Evolutionary conservation across 1,140 invertebrate species (phyloP), one percentile per base, ranked within the genome.

Genomic region (Bombus impatiens): DNA sequence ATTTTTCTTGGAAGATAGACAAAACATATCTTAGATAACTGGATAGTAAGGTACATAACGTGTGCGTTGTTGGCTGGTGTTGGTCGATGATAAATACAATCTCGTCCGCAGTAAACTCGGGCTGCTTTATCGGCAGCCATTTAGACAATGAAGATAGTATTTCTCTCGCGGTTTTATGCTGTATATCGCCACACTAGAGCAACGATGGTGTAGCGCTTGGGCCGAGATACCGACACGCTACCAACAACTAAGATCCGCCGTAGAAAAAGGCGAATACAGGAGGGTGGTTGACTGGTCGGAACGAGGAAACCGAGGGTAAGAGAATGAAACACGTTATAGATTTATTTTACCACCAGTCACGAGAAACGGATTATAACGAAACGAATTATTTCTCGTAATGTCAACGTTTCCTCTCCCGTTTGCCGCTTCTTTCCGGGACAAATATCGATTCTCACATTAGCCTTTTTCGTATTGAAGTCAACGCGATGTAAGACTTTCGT

Each of bases 131-230:
- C 93, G 92, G 93, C 87, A 91, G 91, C 92, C 93, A 94, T 94
- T 94, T 94, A 93, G 93, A 94, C 92, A 94, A 94, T 92, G 93
- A 94, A 94, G 93, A 94, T 93, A 94, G 93, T 92, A 94, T 94
- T 93, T 94, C 92, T 94, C 92, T 92, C 88, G 91, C 90, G 91
- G 92, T 94, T 94, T 93, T 92, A 93, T 92, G 88, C 88, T 93
- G 78, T 93, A 92, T 92, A 94, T 94, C 93, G 93, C 90, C 85
- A 70, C 59, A 71, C 65, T 62, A 65, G 82, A 86, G 86, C 72
- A 62, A 82, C 84, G 87, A 88, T 84, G 86, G 71, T 88, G 88
- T 75, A 92, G 79, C 87, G 71, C 18, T 53, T 83, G 83, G 68
- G 80, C 62, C 81, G 88, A 91, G 91, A 94, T 93, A 94, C 88